A percentile compares a stretch with the other conserved stretches of the same genome.
Evolutionary conservation across 2,797 vertebrate species (phyloP).

Genomic region (Sarcoramphus papa): DNA sequence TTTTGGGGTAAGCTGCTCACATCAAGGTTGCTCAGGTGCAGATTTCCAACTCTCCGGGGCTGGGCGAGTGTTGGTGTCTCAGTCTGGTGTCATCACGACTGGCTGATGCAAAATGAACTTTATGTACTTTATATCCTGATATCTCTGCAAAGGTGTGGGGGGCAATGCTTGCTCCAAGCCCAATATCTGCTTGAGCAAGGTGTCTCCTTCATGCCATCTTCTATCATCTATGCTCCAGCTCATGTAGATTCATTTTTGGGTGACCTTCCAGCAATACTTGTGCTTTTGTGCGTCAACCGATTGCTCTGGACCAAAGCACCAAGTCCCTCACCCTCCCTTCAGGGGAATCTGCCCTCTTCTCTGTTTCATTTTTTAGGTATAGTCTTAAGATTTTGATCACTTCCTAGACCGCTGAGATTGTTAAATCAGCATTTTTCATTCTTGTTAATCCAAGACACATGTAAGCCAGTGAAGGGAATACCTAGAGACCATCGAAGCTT

Average conservation of each 20-base stretch:
- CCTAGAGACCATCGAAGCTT: neutral
- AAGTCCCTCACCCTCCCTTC: neutral
- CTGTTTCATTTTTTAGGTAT: neutral
- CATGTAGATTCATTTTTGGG: neutral
- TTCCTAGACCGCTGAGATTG: neutral
- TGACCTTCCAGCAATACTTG: neutral
- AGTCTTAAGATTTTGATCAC: neutral
- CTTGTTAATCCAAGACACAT: neutral
- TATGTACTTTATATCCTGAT: neutral
- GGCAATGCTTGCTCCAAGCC: neutral
- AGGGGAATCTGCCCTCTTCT: neutral
- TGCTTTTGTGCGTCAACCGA: fast-evolving
- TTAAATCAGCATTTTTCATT: neutral
- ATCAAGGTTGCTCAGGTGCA: neutral
- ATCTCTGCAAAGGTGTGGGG: neutral
- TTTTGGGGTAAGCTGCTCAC: neutral
- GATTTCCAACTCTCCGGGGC: neutral
- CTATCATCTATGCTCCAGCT: neutral
- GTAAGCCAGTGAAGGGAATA: neutral
- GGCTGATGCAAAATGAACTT: neutral
- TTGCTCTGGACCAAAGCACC: neutral
- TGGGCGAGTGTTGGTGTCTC: neutral
- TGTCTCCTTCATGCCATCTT: neutral
- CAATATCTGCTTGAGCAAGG: neutral
- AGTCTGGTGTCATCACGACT: neutral